Base-by-base conservation (phyloP, 2,797 vertebrate species). In the Poliocrania exsul region DNA sequence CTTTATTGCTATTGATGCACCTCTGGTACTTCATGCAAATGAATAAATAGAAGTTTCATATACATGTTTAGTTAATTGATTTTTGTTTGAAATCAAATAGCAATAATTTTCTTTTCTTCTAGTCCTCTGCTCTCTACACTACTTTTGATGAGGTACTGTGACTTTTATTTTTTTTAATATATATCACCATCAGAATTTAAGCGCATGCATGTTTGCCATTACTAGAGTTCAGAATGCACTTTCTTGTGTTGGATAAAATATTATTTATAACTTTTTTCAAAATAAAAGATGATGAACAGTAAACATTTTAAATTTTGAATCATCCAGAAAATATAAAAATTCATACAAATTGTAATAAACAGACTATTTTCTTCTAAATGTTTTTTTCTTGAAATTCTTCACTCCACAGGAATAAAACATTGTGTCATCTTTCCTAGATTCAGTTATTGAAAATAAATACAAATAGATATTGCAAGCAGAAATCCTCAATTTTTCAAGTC, bases 121-220 rank as follows among this genome's bases (percentile, higher is more conserved):
- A 98, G 98, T 89, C 98, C 81, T 97, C 97, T 53, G 86, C 95
- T 91, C 93, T 98, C 29, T 98, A 98, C 42, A 98, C 98, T 37
- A 98, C 98, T 62, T 98, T 98, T 1, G 98, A 98, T 96, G 98
- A 98, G 94, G 98, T 98, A 98, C 13, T 26, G 40, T n/a, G 42
- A 26, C 66, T 35, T 47, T 62, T 29, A 42, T 18, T 56, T 42
- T n/a, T 9, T 21, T 4, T 20, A 26, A 50, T 65, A 19, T 26
- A 2, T 60, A 37, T 53, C 24, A 25, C 2, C 53, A 61, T 64
- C 49, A 78, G 38, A 64, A 88, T 92, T 66, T 62, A 64, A 87
- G 28, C 19, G 56, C 6, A 4, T 44, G 8, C 9, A 5, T 54
- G 7, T 73, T 93, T 82, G 50, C 29, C 9, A 16, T 51, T 82